phyloP scores from a whole-genome alignment of 2,888 invertebrate genomes.

The Lasioglossum calceatum region DNA sequence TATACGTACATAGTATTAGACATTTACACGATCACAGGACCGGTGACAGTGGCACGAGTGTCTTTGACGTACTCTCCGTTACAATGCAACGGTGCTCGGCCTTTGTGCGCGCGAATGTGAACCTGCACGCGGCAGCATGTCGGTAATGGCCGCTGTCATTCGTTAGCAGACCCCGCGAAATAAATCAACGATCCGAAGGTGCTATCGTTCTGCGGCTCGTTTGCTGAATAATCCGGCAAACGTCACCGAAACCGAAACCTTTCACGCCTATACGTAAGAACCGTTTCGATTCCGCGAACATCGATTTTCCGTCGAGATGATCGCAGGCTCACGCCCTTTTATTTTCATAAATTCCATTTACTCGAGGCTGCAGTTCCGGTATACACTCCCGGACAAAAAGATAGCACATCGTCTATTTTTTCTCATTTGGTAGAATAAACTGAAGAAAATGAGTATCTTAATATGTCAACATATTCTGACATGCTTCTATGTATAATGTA shows the following conservation, averaged over 20 bases:
- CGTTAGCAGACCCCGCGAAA: constrained; percentile 58
- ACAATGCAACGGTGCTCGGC: constrained; percentile 59
- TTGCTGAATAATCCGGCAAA: constrained; percentile 33
- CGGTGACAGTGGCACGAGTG: constrained; percentile 66
- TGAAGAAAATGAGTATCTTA: too few relatives aligned
- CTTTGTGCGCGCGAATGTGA: constrained; percentile 66
- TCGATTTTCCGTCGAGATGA: not conserved
- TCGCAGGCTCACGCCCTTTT: not conserved
- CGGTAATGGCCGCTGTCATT: constrained; percentile 62
- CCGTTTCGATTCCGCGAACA: not conserved
- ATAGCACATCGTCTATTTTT: too few relatives aligned
- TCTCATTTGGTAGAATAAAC: too few relatives aligned
- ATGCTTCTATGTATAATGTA: too few relatives aligned
- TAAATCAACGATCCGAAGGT: constrained; percentile 63
- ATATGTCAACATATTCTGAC: too few relatives aligned
- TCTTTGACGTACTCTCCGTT: constrained; percentile 73
- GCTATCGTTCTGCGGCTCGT: constrained; percentile 50
- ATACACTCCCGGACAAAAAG: too few relatives aligned
- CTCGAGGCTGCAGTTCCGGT: not conserved
- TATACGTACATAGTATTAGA: constrained; percentile 59
- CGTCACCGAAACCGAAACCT: not conserved
- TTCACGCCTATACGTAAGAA: constrained; percentile 15
- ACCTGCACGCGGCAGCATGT: constrained; percentile 57
- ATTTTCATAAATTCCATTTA: not conserved
- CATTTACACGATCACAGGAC: constrained; percentile 66